phyloP scores from a whole-genome alignment of 2,888 invertebrate genomes.

The Euzophera pinguis region DNA sequence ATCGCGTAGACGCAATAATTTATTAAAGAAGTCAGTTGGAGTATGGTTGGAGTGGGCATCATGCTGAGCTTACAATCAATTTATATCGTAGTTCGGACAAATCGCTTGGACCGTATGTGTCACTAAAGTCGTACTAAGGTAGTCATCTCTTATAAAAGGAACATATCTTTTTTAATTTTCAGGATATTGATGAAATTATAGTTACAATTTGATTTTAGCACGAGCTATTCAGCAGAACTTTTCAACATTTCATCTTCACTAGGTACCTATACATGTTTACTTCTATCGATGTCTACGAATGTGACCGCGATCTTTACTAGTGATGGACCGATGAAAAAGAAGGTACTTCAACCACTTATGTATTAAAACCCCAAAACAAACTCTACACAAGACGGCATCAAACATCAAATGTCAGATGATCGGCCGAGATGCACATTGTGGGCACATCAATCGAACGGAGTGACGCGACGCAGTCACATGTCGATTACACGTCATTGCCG shows the following conservation, averaged over 20 bases:
- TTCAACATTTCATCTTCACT: no score
- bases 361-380: slow-evolving; percentile 3
- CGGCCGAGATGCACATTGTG: slow-evolving; percentile 26
- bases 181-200: no score
- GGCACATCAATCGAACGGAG: slow-evolving; percentile 34
- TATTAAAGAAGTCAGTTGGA: slow-evolving; percentile 59
- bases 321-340: no score
- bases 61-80: slow-evolving; percentile 68
- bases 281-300: no score
- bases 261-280: no score
- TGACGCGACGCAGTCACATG: slow-evolving; percentile 47
- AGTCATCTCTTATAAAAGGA: no score
- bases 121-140: slow-evolving; percentile 25
- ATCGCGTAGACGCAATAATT: slow-evolving; percentile 34
- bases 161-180: no score
- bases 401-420: neutral
- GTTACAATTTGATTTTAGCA: no score
- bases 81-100: slow-evolving; percentile 62
- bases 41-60: slow-evolving; percentile 46
- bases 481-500: slow-evolving; percentile 49
- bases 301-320: no score
- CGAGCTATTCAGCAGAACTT: no score
- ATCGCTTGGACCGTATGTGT: slow-evolving; percentile 48
- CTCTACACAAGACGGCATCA: neutral
- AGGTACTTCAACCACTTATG: neutral